These are phyloP conservation scores for Phengaris alcon DNA, from an alignment of 2,888 invertebrate species.

Conservation along the genomic window DNA sequence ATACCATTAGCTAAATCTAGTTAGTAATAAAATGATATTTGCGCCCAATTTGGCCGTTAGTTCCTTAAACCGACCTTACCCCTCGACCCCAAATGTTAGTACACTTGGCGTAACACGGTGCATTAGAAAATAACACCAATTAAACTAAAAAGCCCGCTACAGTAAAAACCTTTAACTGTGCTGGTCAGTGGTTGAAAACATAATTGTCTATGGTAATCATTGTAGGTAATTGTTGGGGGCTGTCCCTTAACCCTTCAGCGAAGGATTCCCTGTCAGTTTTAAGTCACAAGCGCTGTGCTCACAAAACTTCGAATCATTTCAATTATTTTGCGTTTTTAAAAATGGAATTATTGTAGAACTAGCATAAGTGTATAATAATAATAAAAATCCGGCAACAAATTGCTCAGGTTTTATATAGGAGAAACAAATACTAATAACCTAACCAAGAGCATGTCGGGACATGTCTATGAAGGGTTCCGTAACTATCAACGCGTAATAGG, in stretches of 20 bases:
- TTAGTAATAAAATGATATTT: neutral
- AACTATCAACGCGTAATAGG: no score
- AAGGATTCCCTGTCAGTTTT: slow-evolving; percentile 52
- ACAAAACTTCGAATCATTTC: no score
- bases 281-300: slow-evolving; percentile 39
- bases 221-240: slow-evolving; percentile 73
- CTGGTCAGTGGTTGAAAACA: slow-evolving; percentile 65
- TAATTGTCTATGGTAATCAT: slow-evolving; percentile 75
- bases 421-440: neutral
- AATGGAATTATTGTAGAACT: neutral
- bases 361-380: no score
- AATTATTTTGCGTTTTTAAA: neutral
- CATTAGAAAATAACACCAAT: slow-evolving; percentile 57
- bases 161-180: slow-evolving; percentile 73
- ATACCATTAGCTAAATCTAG: neutral
- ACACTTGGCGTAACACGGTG: slow-evolving; percentile 38
- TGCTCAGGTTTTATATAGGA: no score
- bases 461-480: no score
- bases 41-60: slow-evolving; percentile 10
- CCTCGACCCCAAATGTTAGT: slow-evolving; percentile 15
- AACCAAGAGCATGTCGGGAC: no score
- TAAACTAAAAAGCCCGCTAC: slow-evolving; percentile 72
- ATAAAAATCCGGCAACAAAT: no score
- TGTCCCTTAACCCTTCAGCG: slow-evolving; percentile 66
- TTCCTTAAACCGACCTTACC: neutral